Percentiles rank a stretch among this genome's conserved stretches.
These are phyloP conservation scores for Tor tambroides DNA, from an alignment of 2,113 vertebrate genomes.

Conservation along the genomic window DNA sequence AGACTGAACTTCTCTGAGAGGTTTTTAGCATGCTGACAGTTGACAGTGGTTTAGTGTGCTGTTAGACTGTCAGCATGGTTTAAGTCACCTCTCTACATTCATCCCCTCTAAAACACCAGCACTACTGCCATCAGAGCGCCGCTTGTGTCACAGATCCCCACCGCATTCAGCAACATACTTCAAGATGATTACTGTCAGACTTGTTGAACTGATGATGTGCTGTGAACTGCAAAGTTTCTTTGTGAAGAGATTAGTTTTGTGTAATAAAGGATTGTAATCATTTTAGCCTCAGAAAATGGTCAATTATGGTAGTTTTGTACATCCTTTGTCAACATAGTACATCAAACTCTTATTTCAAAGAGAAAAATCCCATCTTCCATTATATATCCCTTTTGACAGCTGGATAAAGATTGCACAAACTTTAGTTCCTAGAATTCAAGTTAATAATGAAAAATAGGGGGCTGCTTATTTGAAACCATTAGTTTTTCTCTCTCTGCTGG, in stretches of 20 bases:
- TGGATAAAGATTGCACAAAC: not conserved
- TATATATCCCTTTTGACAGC: not conserved
- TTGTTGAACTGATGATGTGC: not conserved
- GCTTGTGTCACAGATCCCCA: not conserved
- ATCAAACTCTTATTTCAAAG: not conserved
- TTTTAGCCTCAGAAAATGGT: not conserved
- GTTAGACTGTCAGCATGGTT: not conserved
- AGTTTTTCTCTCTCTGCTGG: not conserved
- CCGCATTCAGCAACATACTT: not conserved
- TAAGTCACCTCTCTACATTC: not conserved
- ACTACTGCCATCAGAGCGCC: not conserved
- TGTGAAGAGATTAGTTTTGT: not conserved
- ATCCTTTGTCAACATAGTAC: not conserved
- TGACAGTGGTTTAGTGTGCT: not conserved
- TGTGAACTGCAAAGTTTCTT: not conserved
- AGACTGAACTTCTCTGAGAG: not conserved
- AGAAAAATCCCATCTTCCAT: not conserved
- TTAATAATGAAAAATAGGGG: constrained; percentile 13
- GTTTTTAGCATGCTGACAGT: not conserved
- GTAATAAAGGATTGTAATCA: not conserved
- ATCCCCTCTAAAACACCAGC: constrained; percentile 14
- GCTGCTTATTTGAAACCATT: constrained; percentile 29
- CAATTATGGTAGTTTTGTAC: not conserved
- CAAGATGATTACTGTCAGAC: not conserved
- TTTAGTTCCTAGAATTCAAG: not conserved